These are phyloP conservation scores for Saxicola maurus DNA, from an alignment of 2,797 vertebrate species.

Conservation along the genomic window DNA sequence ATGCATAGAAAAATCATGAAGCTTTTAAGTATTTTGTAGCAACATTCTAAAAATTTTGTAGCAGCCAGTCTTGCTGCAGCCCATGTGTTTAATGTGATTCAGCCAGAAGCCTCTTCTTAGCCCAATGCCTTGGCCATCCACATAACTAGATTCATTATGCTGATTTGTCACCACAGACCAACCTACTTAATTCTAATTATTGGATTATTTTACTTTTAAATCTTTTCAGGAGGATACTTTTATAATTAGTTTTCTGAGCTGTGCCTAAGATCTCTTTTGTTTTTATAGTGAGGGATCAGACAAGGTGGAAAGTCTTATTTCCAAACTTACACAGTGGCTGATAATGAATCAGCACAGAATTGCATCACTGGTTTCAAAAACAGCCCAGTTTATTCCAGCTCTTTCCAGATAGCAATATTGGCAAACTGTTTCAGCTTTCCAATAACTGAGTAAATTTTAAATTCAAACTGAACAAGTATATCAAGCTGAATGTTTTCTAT, in stretches of 20 bases:
- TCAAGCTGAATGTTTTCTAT: neutral
- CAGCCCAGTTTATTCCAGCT: neutral
- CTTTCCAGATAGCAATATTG: neutral
- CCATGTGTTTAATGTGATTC: neutral
- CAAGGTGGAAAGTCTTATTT: neutral
- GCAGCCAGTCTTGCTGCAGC: neutral
- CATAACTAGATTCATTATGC: neutral
- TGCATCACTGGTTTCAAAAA: neutral
- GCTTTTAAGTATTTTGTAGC: neutral
- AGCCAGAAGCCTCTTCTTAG: neutral
- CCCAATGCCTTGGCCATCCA: neutral
- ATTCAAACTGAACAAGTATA: neutral
- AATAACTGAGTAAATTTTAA: neutral
- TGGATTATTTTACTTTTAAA: slow-evolving; percentile 41
- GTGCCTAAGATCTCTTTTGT: neutral
- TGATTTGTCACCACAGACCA: slow-evolving; percentile 17
- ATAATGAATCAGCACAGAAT: neutral
- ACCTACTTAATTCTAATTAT: slow-evolving; percentile 37
- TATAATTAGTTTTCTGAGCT: slow-evolving; percentile 28
- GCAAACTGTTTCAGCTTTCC: neutral
- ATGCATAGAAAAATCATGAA: neutral
- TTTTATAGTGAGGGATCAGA: neutral
- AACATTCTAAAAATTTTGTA: neutral
- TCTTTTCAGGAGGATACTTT: neutral
- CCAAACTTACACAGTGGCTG: neutral